Conservation (phyloP, 2,888 invertebrate species). For the Galerucella pusilla region DNA sequence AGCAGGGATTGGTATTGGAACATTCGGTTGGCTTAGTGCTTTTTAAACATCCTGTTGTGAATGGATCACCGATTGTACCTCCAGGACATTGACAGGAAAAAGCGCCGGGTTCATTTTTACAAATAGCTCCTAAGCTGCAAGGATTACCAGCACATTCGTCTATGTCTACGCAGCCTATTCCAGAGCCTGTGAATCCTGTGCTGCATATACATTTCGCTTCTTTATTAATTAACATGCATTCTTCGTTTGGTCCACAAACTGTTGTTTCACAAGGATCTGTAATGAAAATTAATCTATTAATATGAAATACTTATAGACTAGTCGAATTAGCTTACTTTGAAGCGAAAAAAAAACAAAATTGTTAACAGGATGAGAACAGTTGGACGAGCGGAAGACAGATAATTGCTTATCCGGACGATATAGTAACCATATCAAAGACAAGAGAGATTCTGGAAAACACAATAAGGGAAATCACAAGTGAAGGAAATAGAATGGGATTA, state of each 20-base stretch:
- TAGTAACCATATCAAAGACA: no score
- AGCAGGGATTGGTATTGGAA: conserved; percentile 81
- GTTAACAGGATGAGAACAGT: no score
- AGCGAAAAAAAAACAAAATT: no score
- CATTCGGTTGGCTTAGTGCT: conserved; percentile 76
- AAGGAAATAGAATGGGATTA: no score
- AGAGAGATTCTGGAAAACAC: no score
- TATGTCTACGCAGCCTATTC: conserved; percentile 83
- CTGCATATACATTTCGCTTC: conserved; percentile 87
- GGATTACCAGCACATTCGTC: conserved; percentile 88
- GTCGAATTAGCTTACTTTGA: no score
- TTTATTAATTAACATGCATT: conserved; percentile 87
- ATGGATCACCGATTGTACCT: conserved; percentile 83
- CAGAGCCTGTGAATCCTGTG: conserved; percentile 81
- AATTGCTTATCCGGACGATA: no score
- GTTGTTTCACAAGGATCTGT: conserved; percentile 90
- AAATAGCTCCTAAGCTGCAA: conserved; percentile 87
- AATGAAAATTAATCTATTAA: conserved; percentile 49
- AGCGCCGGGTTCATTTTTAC: conserved; percentile 87
- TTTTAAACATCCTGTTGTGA: conserved; percentile 79
- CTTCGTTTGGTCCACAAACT: conserved; percentile 87
- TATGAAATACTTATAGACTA: background rate
- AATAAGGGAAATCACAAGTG: no score
- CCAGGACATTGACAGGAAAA: conserved; percentile 91
- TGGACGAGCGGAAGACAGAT: no score